Conservation (phyloP, 2,113 vertebrate species). For the Pedionomus torquatus region DNA sequence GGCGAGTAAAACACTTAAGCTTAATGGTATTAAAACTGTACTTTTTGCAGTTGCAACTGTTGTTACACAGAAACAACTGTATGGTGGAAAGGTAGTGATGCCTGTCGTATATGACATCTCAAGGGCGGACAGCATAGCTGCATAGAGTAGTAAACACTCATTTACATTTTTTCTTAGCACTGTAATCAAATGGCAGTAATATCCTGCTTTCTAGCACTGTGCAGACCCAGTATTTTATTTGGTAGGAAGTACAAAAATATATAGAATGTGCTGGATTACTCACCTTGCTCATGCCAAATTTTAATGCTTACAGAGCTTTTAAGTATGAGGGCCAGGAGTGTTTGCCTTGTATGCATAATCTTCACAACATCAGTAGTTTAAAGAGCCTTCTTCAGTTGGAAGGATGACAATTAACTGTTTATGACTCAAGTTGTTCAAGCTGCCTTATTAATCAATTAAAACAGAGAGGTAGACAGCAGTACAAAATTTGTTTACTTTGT, state of each 20-base stretch:
- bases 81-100: background rate
- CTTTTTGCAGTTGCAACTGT: background rate
- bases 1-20: background rate
- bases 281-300: background rate
- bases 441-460: background rate
- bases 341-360: background rate
- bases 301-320: background rate
- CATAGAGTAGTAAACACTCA: background rate
- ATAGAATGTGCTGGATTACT: background rate
- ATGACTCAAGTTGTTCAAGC: background rate
- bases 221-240: background rate
- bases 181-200: background rate
- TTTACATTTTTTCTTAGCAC: background rate
- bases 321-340: background rate
- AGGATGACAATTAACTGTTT: background rate
- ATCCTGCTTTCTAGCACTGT: slow-evolving; percentile 9
- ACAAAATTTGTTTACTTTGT: background rate
- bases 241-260: background rate
- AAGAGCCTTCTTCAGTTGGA: background rate
- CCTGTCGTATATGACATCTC: background rate
- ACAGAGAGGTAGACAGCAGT: background rate
- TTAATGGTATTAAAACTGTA: background rate
- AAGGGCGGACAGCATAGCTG: background rate
- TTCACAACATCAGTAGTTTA: background rate
- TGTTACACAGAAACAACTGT: background rate